Evolutionary conservation across 2,797 vertebrate species (phyloP).

Genomic region (Heterohyrax brucei): DNA sequence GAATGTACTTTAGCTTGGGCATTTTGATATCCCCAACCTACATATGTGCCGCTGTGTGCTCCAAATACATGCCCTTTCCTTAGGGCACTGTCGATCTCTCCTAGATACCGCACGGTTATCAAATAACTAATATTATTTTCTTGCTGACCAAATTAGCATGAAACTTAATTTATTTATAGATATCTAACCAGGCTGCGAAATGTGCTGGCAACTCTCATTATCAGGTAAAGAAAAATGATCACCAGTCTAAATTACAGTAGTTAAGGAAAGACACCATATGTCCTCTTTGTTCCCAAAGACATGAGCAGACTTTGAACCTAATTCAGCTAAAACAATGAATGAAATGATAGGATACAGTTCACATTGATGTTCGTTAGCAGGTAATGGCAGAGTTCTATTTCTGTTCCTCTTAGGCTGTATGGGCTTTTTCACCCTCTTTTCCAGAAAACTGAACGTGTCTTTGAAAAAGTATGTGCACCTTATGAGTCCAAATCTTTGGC

Average conservation of each 20-base stretch:
- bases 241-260: constrained; percentile 80
- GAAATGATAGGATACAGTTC: background rate
- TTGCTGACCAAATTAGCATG: constrained; percentile 68
- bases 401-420: background rate
- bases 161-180: constrained; percentile 82
- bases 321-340: constrained; percentile 77
- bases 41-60: background rate
- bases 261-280: constrained; percentile 81
- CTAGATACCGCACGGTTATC: constrained; percentile 34
- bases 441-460: constrained; percentile 51
- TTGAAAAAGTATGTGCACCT: constrained; percentile 7
- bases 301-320: constrained; percentile 23
- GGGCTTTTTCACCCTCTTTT: constrained; percentile 49
- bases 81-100: background rate
- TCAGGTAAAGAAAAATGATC: constrained; percentile 79
- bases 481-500: background rate
- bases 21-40: background rate
- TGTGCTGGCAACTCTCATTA: constrained; percentile 82
- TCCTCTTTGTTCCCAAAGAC: constrained; percentile 46
- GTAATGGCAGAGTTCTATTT: constrained; percentile 59
- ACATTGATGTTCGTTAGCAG: background rate
- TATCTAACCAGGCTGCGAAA: constrained; percentile 81
- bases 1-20: background rate
- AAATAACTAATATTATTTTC: constrained; percentile 66
- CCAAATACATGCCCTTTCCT: constrained; percentile 26